Evolutionary conservation across 92 coral and sea anemone genomes (phyloP), one percentile per base, ranked within the genome.

Genomic region (Heliopora coerulea): DNA sequence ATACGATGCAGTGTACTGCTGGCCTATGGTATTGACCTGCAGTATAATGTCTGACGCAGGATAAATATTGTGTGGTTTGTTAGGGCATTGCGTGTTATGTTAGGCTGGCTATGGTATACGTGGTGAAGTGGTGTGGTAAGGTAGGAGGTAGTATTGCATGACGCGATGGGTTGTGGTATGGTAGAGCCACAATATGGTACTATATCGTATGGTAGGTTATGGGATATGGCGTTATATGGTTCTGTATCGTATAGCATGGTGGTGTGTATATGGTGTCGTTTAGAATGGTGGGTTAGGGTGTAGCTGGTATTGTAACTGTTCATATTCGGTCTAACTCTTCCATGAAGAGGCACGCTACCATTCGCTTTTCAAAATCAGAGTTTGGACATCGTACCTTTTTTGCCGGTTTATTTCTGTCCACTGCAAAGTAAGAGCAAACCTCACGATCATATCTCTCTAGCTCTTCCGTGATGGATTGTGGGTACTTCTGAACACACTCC

Each of bases 371-470:
- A n/a, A n/a, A n/a, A n/a, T n/a, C n/a, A n/a, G n/a, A n/a, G n/a
- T n/a, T n/a, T n/a, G n/a, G n/a, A 46, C 15, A 8, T 46, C 52
- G 61, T 69, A 70, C 77, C 63, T 54, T 70, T 39, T 32, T 78
- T 65, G 82, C 84, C 81, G 61, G 75, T 28, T 34, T 44, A 18
- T 83, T 85, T 33, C 96, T 83, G 54, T 88, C 96, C 72, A 95
- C 99, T 72, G 88, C 96, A 67, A 95, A 88, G 78, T 95, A 95
- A 29, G 74, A 86, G 82, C 96, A 91, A 32, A 95, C 89, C 75
- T 95, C 96, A 6, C 63, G 72, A 58, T 95, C 99, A 46, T 87
- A 95, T 14, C 56, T 69, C n/a, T 65, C 85, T 18, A 95, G 77
- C 60, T 95, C 97, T 26, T 88, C 97, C n/a, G 60, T 62, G 33